These are phyloP conservation scores for Okapia johnstoni DNA, from an alignment of 2,113 vertebrate species.

Conservation along the genomic window DNA sequence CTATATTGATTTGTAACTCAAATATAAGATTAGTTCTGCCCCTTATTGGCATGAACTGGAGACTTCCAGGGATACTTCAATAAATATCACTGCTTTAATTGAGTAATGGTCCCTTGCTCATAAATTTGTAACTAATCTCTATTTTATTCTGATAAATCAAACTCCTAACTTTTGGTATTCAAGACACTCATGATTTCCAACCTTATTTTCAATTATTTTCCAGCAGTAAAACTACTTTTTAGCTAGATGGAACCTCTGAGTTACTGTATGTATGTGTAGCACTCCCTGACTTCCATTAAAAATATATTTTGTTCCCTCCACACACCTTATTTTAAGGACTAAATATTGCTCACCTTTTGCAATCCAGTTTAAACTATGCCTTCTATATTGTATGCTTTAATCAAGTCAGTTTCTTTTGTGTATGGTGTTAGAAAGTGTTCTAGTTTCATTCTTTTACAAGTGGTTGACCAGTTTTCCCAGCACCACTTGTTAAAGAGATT, in stretches of 20 bases:
- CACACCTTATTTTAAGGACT: background rate
- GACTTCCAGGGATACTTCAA: background rate
- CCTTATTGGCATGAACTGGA: background rate
- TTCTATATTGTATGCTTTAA: background rate
- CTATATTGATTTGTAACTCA: background rate
- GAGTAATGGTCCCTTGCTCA: background rate
- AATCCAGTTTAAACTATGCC: background rate
- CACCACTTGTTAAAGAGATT: no score
- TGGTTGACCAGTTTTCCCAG: no score
- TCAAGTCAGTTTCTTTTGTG: background rate
- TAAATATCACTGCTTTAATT: background rate
- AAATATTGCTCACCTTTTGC: background rate
- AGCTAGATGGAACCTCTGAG: background rate
- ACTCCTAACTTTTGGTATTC: background rate
- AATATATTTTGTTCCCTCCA: background rate
- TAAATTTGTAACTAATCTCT: background rate
- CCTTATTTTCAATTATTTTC: background rate
- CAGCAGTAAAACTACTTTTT: background rate
- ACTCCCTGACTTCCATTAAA: background rate
- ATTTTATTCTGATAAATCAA: background rate
- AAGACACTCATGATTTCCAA: background rate
- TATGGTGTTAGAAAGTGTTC: no score
- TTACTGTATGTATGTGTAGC: rapidly evolving
- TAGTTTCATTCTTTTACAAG: no score
- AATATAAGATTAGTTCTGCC: background rate